Conservation (phyloP, 53 echinoderm and acorn worm genomes). For the Hippasteria phrygiana region DNA sequence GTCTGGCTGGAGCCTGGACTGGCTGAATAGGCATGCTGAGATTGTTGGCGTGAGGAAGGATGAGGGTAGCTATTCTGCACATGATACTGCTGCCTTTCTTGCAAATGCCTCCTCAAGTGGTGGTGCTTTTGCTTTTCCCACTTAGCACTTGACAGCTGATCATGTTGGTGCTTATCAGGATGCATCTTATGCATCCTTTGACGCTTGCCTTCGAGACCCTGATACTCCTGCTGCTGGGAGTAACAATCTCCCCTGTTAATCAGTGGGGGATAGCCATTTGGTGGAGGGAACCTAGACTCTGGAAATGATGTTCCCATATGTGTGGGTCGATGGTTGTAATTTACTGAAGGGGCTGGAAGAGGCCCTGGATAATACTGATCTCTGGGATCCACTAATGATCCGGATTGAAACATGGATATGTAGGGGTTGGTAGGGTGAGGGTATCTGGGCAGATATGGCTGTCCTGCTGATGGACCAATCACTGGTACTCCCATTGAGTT, state of each 20-base stretch:
- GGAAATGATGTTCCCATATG: slow-evolving; percentile 9
- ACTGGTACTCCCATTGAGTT: slow-evolving; percentile 50
- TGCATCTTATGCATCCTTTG: slow-evolving; percentile 4
- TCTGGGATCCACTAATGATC: slow-evolving; percentile 45
- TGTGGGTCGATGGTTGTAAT: slow-evolving; percentile 25
- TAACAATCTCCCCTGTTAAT: slow-evolving; percentile 50
- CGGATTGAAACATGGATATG: slow-evolving; percentile 54
- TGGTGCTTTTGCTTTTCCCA: slow-evolving; percentile 42
- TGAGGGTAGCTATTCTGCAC: not conserved
- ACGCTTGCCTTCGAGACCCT: slow-evolving; percentile 29
- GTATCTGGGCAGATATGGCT: slow-evolving; percentile 38
- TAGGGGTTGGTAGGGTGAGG: slow-evolving; percentile 53
- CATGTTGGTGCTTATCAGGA: slow-evolving; percentile 12
- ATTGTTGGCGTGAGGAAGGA: not conserved
- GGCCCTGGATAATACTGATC: slow-evolving; percentile 38
- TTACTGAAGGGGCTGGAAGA: not conserved
- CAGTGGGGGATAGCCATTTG: slow-evolving; percentile 2
- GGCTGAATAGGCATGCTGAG: slow-evolving; percentile 12
- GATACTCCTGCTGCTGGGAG: slow-evolving; percentile 34
- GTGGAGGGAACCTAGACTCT: slow-evolving; percentile 37
- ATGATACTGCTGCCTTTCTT: slow-evolving; percentile 54
- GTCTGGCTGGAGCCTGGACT: slow-evolving; percentile 31
- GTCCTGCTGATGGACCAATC: slow-evolving; percentile 41
- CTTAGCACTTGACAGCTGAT: not conserved
- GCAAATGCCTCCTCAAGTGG: slow-evolving; percentile 30